phyloP scores from a whole-genome alignment of 2,797 vertebrate species.

The Hippopotamyrus pictus region DNA sequence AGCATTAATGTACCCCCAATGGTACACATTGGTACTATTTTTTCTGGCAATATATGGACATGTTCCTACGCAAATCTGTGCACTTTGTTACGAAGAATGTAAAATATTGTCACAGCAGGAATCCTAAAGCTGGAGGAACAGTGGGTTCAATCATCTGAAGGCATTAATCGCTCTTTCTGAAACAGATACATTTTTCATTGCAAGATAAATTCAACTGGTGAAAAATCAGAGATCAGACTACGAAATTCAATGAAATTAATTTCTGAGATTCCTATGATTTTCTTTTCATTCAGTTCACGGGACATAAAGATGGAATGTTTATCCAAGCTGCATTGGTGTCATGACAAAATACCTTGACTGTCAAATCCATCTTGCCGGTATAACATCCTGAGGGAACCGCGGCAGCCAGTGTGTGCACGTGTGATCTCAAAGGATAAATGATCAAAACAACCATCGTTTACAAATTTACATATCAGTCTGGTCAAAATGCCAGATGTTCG shows the following conservation, averaged over 20 bases:
- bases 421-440: slow-evolving; percentile 11
- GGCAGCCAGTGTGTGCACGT: neutral
- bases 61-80: neutral
- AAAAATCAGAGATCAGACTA: neutral
- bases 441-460: slow-evolving; percentile 1
- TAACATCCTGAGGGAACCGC: neutral
- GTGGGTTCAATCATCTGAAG: neutral
- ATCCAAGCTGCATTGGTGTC: neutral
- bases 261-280: neutral
- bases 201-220: neutral
- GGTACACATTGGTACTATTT: neutral
- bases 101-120: neutral
- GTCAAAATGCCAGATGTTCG: slow-evolving; percentile 13
- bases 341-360: neutral
- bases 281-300: neutral
- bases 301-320: neutral
- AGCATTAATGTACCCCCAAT: neutral
- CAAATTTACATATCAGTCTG: slow-evolving; percentile 14
- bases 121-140: neutral
- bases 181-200: neutral
- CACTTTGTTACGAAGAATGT: neutral
- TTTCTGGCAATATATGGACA: neutral
- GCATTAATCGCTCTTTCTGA: neutral
- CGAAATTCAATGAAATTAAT: neutral
- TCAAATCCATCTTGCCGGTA: neutral